These are phyloP conservation scores for Otus sunia DNA, from an alignment of 2,113 vertebrate species.

Conservation along the genomic window DNA sequence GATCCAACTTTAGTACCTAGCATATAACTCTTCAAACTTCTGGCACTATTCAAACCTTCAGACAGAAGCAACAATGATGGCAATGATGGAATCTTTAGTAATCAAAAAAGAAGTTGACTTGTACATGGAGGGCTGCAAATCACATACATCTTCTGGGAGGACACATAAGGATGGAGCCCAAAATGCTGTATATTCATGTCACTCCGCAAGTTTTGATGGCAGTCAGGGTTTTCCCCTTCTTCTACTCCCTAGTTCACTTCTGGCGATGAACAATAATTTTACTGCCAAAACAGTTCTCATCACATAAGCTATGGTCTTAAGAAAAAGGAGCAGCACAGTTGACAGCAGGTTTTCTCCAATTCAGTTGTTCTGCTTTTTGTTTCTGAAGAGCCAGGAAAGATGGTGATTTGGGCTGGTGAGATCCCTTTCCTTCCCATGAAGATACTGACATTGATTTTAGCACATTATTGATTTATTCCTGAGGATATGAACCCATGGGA, in stretches of 20 bases:
- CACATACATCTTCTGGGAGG: not conserved
- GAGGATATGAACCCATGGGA: not conserved
- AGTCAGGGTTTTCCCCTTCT: not conserved
- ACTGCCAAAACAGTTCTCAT: not conserved
- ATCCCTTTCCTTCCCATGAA: not conserved
- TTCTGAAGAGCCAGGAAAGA: not conserved
- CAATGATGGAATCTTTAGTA: not conserved
- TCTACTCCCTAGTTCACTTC: not conserved
- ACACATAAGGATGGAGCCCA: not conserved
- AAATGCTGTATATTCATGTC: not conserved
- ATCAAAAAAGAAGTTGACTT: not conserved
- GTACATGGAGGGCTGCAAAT: not conserved
- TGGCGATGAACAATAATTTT: not conserved
- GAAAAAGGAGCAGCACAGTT: not conserved
- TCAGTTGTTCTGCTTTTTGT: not conserved
- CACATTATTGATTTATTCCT: not conserved
- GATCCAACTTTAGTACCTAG: not conserved
- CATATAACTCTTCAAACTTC: not conserved
- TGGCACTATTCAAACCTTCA: not conserved
- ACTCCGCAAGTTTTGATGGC: not conserved
- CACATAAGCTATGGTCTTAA: not conserved
- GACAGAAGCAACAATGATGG: not conserved
- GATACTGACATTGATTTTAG: not conserved
- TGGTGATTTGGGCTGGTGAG: not conserved
- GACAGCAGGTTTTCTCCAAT: not conserved